phyloP scores from a whole-genome alignment of 1,140 invertebrate species.

The Mya arenaria region DNA sequence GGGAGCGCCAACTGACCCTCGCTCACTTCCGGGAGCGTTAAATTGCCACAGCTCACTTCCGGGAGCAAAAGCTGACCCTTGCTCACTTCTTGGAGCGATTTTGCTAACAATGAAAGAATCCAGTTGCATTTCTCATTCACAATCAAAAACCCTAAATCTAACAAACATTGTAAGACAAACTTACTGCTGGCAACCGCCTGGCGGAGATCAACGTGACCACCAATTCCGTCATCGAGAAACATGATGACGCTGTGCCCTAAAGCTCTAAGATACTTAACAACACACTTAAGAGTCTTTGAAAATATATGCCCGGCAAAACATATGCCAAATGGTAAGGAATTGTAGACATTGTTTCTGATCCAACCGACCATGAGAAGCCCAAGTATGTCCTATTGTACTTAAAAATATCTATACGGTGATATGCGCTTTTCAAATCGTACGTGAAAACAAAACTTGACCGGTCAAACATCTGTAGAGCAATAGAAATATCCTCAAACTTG shows the following conservation, averaged over 20 bases:
- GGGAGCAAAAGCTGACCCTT: not conserved
- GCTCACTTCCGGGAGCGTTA: not conserved
- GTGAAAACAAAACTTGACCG: not conserved
- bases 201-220: not conserved
- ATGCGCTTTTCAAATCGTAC: slow-evolving; percentile 18
- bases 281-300: slow-evolving; percentile 5
- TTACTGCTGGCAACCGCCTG: not conserved
- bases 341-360: slow-evolving; percentile 23
- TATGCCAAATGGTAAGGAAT: not conserved
- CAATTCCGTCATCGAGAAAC: slow-evolving; percentile 39
- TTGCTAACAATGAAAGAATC: not conserved
- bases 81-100: not conserved
- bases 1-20: no score
- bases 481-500: slow-evolving; percentile 11
- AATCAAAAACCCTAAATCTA: not conserved
- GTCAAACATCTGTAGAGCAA: slow-evolving; percentile 7
- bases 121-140: slow-evolving; percentile 5
- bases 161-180: not conserved
- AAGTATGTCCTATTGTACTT: not conserved
- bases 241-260: slow-evolving; percentile 15
- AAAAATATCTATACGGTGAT: slow-evolving; percentile 30
- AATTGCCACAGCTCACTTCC: not conserved
- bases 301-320: slow-evolving; percentile 22
- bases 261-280: slow-evolving; percentile 4
- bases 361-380: not conserved